These are phyloP conservation scores for Achatina immaculata DNA, from an alignment of 1,140 invertebrate species.

Conservation along the genomic window DNA sequence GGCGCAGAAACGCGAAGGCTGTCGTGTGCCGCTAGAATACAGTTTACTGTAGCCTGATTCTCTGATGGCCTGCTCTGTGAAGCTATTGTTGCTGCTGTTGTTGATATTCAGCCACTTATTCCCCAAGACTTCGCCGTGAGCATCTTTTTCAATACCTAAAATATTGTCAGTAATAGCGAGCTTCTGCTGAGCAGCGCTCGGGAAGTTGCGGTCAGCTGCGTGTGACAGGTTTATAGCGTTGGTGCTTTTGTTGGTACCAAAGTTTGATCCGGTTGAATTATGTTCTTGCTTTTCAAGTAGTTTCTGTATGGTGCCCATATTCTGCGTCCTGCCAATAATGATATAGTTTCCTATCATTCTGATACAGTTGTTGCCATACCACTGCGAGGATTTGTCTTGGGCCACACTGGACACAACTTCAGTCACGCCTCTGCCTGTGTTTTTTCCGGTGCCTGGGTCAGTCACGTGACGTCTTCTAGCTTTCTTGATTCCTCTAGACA, in stretches of 20 bases:
- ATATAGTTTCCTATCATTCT: no score
- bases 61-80: no score
- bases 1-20: no score
- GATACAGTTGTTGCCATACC: no score
- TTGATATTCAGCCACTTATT: not conserved
- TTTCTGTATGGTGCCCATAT: not conserved
- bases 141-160: not conserved
- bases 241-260: not conserved
- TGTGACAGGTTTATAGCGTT: not conserved
- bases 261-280: not conserved
- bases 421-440: no score
- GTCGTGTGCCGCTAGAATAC: no score
- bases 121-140: no score
- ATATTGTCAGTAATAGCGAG: no score
- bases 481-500: not conserved
- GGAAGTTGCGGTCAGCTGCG: not conserved
- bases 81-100: slow-evolving; percentile 1
- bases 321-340: not conserved
- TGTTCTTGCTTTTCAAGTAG: not conserved
- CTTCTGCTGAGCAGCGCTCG: no score
- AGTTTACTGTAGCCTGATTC: no score
- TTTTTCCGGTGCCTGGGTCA: not conserved
- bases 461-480: not conserved
- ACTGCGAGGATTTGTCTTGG: no score
- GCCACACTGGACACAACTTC: no score